Conservation (phyloP, 1,140 invertebrate genomes). For the Hirudo medicinalis region DNA sequence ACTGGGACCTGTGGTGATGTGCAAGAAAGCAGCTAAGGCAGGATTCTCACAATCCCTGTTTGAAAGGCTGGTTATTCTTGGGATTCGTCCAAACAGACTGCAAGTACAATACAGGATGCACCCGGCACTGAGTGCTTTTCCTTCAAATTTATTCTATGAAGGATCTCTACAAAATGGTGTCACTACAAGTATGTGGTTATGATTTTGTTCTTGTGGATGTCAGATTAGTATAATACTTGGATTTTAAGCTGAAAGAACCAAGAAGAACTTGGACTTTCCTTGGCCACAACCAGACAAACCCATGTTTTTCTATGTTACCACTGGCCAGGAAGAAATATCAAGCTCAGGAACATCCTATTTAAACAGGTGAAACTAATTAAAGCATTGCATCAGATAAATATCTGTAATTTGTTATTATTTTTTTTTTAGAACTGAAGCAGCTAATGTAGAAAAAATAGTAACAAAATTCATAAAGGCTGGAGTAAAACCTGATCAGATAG, state of each 20-base stretch:
- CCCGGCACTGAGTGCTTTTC: slow-evolving; percentile 87
- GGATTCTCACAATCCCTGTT: slow-evolving; percentile 94
- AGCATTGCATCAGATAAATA: background rate
- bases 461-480: slow-evolving; percentile 62
- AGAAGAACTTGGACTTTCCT: slow-evolving; percentile 85
- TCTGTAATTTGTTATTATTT: background rate
- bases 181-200: slow-evolving; percentile 53
- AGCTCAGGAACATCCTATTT: slow-evolving; percentile 95
- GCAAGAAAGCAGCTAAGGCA: slow-evolving; percentile 92
- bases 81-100: slow-evolving; percentile 44
- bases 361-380: slow-evolving; percentile 48
- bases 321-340: slow-evolving; percentile 94
- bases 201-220: background rate
- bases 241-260: slow-evolving; percentile 63
- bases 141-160: slow-evolving; percentile 99
- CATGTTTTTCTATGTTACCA: slow-evolving; percentile 97
- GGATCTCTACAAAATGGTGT: slow-evolving; percentile 96
- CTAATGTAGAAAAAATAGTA: slow-evolving; percentile 91
- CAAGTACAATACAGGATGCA: slow-evolving; percentile 93
- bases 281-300: slow-evolving; percentile 92
- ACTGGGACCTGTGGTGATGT: slow-evolving; percentile 95
- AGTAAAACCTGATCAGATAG: slow-evolving; percentile 93
- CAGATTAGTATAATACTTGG: background rate
- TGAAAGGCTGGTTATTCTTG: slow-evolving; percentile 87
- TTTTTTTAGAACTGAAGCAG: slow-evolving; percentile 70